These are phyloP conservation scores for Chloropsis hardwickii DNA, from an alignment of 2,113 vertebrate genomes.

Conservation along the genomic window DNA sequence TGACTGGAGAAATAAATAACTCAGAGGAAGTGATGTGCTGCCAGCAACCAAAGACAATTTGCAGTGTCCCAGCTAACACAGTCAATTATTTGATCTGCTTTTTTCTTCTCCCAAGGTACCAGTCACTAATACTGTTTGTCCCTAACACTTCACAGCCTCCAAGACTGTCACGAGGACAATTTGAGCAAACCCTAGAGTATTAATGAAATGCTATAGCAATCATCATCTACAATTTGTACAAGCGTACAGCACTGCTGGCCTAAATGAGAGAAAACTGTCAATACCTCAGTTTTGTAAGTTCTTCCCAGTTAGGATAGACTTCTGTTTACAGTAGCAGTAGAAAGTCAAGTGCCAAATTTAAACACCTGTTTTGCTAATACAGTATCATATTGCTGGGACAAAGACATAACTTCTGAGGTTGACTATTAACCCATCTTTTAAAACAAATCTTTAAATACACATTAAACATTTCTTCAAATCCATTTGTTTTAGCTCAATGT, in stretches of 20 bases:
- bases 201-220: not conserved
- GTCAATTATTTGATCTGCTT: conserved; percentile 15
- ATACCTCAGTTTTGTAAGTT: not conserved
- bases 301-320: not conserved
- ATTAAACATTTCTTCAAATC: not conserved
- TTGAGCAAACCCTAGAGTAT: not conserved
- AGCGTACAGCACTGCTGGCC: not conserved
- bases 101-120: not conserved
- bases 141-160: not conserved
- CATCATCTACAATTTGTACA: not conserved
- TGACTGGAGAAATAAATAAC: conserved; percentile 39
- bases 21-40: conserved; percentile 9
- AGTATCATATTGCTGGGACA: not conserved
- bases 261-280: not conserved
- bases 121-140: not conserved
- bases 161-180: not conserved
- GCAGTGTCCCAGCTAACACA: not conserved
- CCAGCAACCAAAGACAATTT: conserved; percentile 35
- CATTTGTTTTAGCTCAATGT: not conserved
- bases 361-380: not conserved
- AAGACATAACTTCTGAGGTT: not conserved
- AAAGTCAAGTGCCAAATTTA: not conserved
- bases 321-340: not conserved
- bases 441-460: not conserved
- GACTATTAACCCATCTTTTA: not conserved